phyloP scores from a whole-genome alignment of 2,888 invertebrate genomes.

The Diabrotica balteata region DNA sequence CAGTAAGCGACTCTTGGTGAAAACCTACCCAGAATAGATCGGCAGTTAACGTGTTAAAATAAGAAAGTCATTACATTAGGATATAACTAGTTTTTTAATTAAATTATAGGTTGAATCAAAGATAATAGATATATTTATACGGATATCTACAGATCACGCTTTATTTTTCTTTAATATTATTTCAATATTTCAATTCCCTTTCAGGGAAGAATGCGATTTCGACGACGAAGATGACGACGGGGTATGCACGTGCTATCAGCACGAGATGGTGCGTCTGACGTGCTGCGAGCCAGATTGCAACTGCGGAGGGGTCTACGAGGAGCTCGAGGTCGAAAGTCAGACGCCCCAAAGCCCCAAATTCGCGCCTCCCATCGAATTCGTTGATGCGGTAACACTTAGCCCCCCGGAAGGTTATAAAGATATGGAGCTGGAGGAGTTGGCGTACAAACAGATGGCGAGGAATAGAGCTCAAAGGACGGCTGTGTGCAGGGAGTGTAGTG shows the following conservation, averaged over 20 bases:
- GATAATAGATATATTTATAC: too few species aligned
- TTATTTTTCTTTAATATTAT: too few species aligned
- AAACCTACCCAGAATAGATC: too few species aligned
- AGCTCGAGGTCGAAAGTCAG: slow-evolving; percentile 38
- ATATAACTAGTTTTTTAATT: too few species aligned
- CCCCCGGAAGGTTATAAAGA: slow-evolving; percentile 94
- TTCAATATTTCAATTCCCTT: background rate
- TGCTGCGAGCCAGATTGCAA: slow-evolving; percentile 74
- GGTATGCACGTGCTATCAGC: slow-evolving; percentile 75
- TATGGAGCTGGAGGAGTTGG: slow-evolving; percentile 69
- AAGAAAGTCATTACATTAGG: too few species aligned
- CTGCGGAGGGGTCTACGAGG: slow-evolving; percentile 49
- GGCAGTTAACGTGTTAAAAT: too few species aligned
- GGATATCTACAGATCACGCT: too few species aligned
- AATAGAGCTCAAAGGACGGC: slow-evolving; percentile 46
- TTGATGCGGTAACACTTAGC: slow-evolving; percentile 84
- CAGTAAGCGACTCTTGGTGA: too few species aligned
- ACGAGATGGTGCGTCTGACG: slow-evolving; percentile 69
- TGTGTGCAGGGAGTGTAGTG: slow-evolving; percentile 60
- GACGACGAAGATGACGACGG: slow-evolving; percentile 81
- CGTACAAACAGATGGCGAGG: slow-evolving; percentile 57
- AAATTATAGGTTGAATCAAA: too few species aligned
- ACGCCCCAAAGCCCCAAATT: slow-evolving; percentile 65
- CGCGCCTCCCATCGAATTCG: slow-evolving; percentile 74
- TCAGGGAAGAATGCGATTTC: slow-evolving; percentile 78